Evolutionary conservation across 35 echinoderm and acorn worm genomes (phyloP), one percentile per base, ranked within the genome.

Genomic region (Lytechinus pictus): DNA sequence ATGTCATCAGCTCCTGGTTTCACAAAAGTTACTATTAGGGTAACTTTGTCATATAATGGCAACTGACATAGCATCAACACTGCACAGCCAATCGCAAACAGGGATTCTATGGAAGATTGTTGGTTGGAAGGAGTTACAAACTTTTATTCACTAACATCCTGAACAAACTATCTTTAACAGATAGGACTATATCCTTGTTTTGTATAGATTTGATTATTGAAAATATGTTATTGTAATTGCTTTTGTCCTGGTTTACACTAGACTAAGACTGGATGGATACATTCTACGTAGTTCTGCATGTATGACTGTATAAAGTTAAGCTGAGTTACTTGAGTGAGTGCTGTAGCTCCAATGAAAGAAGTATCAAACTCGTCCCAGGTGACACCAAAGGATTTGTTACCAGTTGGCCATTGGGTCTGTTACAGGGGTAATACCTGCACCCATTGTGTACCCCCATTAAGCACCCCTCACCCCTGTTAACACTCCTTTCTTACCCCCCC

Each of bases 401-500:
- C 66, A 0, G 0, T 24, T 14, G 19, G 7, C 21, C n/a, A 79
- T 79, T 8, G 66, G 66, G 66, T 79, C 19, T 79, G 66, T 79
- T 79, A 79, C 66, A 79, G 21, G 66, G 66, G 66, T 79, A 79
- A 24, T 79, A 90, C 28, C 11, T 29, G 52, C 88, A 90, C 88
- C 88, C 88, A 90, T 90, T 90, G 88, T 90, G 88, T 52, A 24
- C 66, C 88, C 28, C 87, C 87, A 52, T 89, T 89, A 13, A 89
- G 87, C 87, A 52, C 87, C 87, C 87, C 87, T 33, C 87, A 28
- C 87, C 87, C 87, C 87, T 89, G 87, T 89, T 89, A 5, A 89
- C 87, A 27, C 87, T 89, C 87, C 27, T 5, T 53, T 53, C 87
- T 44, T 9, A 19, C 28, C 28, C n/a, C 33, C 33, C 33, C 33